Base-by-base conservation (phyloP, 2,888 invertebrate genomes). In the Epistrophella euchroma region DNA sequence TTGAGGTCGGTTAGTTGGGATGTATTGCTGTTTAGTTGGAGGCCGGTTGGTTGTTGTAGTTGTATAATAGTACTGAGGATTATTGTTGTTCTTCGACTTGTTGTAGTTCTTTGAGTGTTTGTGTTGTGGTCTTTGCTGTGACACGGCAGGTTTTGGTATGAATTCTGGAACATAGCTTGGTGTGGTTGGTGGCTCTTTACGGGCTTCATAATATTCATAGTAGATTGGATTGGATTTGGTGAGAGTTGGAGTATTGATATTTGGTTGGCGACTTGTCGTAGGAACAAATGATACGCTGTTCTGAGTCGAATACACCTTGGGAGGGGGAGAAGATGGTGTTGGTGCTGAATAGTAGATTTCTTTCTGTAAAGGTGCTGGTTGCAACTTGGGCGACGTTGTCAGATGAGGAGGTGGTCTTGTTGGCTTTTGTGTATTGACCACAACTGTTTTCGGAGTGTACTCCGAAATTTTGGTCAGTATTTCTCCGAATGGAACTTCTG, bases 191-290 rank as follows among this genome's bases (percentile, higher is more conserved):
- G 90, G 56, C 0, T 93, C 89, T 91, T 91, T 91, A 2, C 88
- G 78, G 0, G 92, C 91, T 83, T 93, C 93, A 32, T 91, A 93
- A 84, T 93, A 92, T 81, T 93, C 92, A 68, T 92, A 92, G 77
- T 92, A 93, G 22, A 93, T 92, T 22, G 93, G 92, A 88, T 92
- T 91, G 0, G 92, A 91, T 78, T 92, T 90, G 45, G 90, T 91
- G 0, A 91, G 88, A 0, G 90, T 88, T 47, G 90, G 90, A 13
- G 82, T 32, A 22, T 84, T 89, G 10, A 25, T 45, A 50, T 37
- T 52, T 0, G 89, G 89, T 32, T 89, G 89, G 13, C 76, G 72
- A 17, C 89, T 88, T 19, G 89, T 90, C 13, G 91, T 90, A 6
- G 92, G 91, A 43, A 91, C 90, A 76, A 91, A 92, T 0, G 90